phyloP scores from a whole-genome alignment of 2,113 vertebrate species.

The Oryzias curvinotus region DNA sequence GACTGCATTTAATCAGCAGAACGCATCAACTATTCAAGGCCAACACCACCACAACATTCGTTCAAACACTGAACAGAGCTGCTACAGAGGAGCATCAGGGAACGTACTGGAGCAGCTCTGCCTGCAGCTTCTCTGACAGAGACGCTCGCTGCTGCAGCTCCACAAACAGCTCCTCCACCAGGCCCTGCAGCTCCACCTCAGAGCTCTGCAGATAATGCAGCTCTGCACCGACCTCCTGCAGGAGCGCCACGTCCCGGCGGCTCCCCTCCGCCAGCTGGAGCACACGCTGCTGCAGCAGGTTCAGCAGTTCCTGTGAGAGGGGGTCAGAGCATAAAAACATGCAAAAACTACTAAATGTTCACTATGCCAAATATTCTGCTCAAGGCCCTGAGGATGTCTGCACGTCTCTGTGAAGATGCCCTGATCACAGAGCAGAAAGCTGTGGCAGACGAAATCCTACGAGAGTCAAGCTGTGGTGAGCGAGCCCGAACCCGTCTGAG shows the following conservation, averaged over 20 bases:
- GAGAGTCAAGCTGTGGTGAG: slow-evolving; percentile 9
- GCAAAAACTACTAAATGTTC: background rate
- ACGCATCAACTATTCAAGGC: too few relatives aligned
- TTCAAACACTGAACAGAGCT: too few relatives aligned
- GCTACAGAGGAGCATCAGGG: background rate
- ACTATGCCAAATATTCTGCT: background rate
- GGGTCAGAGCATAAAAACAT: background rate
- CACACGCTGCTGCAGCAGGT: slow-evolving; percentile 54
- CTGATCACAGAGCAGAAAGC: background rate
- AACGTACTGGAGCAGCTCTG: slow-evolving; percentile 58
- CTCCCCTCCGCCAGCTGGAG: slow-evolving; percentile 49
- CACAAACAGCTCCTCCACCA: slow-evolving; percentile 71
- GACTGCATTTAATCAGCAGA: too few relatives aligned
- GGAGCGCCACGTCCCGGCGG: slow-evolving; percentile 45
- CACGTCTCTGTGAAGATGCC: background rate
- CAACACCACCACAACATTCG: too few relatives aligned
- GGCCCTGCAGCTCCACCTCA: slow-evolving; percentile 66
- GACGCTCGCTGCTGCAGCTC: slow-evolving; percentile 56
- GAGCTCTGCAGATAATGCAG: slow-evolving; percentile 72
- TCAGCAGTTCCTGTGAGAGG: slow-evolving; percentile 50
- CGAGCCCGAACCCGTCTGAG: slow-evolving; percentile 27
- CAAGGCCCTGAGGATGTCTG: background rate
- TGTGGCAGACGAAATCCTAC: slow-evolving; percentile 6
- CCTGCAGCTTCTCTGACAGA: slow-evolving; percentile 46
- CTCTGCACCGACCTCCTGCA: slow-evolving; percentile 65